phyloP scores from a whole-genome alignment of 2,113 vertebrate species.

The Scolopax mira region DNA sequence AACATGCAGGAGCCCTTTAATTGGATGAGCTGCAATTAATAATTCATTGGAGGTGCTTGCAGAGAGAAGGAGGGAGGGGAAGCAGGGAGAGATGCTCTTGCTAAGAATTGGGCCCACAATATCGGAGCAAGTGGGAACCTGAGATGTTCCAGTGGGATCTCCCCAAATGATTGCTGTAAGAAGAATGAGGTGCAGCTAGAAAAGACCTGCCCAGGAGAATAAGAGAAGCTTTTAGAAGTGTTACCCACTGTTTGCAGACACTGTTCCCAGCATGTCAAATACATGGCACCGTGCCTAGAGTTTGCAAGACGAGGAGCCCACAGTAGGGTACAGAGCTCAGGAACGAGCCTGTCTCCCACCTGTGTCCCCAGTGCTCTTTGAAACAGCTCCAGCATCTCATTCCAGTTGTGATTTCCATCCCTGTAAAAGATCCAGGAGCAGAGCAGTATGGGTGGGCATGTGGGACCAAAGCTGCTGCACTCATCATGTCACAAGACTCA shows the following conservation, averaged over 20 bases:
- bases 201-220: neutral
- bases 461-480: neutral
- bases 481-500: neutral
- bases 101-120: neutral
- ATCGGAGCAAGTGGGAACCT: neutral
- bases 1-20: constrained; percentile 49
- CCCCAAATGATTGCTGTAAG: neutral
- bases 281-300: neutral
- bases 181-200: neutral
- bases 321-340: neutral
- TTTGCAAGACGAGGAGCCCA: neutral
- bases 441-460: fast-evolving
- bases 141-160: neutral
- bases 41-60: constrained; percentile 45
- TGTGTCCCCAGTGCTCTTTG: neutral
- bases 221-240: neutral
- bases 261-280: neutral
- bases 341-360: neutral
- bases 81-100: neutral
- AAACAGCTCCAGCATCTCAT: neutral
- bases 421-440: neutral
- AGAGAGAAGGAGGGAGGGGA: neutral
- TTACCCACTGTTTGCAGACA: neutral
- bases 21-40: constrained; percentile 65
- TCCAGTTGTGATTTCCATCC: neutral